These are phyloP conservation scores for Dipodomys spectabilis DNA, from an alignment of 2,113 vertebrate species.

Conservation along the genomic window DNA sequence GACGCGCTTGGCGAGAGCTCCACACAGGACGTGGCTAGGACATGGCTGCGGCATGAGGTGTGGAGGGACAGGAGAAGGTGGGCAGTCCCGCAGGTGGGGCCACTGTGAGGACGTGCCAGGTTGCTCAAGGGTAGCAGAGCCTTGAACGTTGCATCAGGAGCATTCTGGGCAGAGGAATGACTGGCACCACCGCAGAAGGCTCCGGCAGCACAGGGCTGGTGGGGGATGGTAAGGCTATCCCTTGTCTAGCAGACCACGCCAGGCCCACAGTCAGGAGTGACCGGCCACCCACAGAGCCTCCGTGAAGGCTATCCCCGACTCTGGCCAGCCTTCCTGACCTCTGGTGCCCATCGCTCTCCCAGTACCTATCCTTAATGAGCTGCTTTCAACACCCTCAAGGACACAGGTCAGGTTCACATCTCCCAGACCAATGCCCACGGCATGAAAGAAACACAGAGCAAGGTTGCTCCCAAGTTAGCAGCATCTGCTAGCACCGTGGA, in stretches of 20 bases:
- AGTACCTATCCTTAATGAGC: background rate
- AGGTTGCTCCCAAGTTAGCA: no score
- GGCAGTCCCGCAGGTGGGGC: background rate
- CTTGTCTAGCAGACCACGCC: fast-evolving
- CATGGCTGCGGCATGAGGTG: background rate
- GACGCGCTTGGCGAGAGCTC: background rate
- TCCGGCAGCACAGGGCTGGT: background rate
- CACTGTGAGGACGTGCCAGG: background rate
- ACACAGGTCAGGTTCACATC: background rate
- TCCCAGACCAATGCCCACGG: fast-evolving
- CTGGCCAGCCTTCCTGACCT: background rate
- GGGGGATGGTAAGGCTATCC: background rate
- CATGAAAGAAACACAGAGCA: background rate
- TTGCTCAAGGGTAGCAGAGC: background rate
- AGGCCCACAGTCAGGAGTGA: background rate
- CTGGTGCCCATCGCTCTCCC: background rate
- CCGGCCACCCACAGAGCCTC: fast-evolving
- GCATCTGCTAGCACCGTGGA: background rate
- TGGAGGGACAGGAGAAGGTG: background rate
- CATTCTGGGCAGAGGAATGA: background rate
- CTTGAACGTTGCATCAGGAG: background rate
- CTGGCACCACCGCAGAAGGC: background rate
- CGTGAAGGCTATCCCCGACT: background rate
- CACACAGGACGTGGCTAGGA: background rate
- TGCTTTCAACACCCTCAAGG: background rate